Evolutionary conservation across 2,888 invertebrate genomes (phyloP).

Genomic region (Drosophila meridionalis): DNA sequence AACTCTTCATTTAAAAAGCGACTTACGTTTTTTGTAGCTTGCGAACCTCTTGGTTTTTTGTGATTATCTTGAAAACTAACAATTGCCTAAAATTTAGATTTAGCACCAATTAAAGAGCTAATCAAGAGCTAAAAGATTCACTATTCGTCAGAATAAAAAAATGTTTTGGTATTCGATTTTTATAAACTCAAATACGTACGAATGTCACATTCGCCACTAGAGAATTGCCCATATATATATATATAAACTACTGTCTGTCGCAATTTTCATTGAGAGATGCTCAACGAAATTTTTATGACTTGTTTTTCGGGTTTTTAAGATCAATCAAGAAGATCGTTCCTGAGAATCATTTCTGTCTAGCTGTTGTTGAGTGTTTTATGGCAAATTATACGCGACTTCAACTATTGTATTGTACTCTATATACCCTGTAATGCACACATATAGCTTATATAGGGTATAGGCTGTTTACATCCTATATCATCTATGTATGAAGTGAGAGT

Average conservation of each 20-base stretch:
- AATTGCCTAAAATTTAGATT: too few species aligned
- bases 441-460: not conserved
- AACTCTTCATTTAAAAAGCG: too few species aligned
- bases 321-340: constrained; percentile 14
- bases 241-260: constrained; percentile 22
- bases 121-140: too few species aligned
- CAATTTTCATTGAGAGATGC: constrained; percentile 29
- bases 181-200: too few species aligned
- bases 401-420: not conserved
- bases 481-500: not conserved
- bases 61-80: too few species aligned
- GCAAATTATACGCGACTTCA: not conserved
- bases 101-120: too few species aligned
- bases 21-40: too few species aligned
- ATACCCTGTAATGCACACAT: not conserved
- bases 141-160: too few species aligned
- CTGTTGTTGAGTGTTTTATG: not conserved
- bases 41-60: too few species aligned
- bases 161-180: too few species aligned
- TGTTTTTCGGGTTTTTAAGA: constrained; percentile 17
- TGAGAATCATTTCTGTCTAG: constrained; percentile 1
- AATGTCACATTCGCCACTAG: too few species aligned
- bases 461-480: not conserved
- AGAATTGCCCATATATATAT: too few species aligned
- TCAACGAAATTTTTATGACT: constrained; percentile 25